Evolutionary conservation across 1,140 invertebrate species (phyloP).

Genomic region (Tetragnatha versicolor): DNA sequence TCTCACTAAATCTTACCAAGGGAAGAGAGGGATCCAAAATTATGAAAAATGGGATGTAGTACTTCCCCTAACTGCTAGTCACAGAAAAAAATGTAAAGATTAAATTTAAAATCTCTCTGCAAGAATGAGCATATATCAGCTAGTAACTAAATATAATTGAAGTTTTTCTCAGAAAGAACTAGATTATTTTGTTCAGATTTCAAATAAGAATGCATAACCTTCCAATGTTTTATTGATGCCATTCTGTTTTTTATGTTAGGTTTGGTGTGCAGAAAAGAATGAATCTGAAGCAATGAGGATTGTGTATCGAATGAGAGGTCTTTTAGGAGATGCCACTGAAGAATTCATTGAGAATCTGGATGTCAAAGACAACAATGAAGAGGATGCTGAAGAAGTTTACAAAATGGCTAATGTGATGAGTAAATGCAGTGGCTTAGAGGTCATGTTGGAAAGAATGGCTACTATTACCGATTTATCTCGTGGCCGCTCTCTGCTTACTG

Average conservation of each 20-base stretch:
- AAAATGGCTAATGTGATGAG: constrained; percentile 79
- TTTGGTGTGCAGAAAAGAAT: constrained; percentile 65
- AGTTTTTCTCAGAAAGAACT: too few relatives aligned
- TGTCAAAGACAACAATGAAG: constrained; percentile 84
- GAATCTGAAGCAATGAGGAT: constrained; percentile 92
- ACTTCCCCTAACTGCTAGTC: too few relatives aligned
- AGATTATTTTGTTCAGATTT: too few relatives aligned
- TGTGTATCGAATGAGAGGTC: constrained; percentile 96
- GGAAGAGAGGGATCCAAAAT: too few relatives aligned
- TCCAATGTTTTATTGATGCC: neutral
- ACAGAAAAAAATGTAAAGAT: too few relatives aligned
- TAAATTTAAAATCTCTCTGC: too few relatives aligned
- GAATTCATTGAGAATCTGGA: constrained; percentile 96
- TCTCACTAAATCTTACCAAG: too few relatives aligned
- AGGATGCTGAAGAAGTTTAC: constrained; percentile 94
- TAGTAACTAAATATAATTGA: too few relatives aligned
- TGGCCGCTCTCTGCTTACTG: constrained; percentile 80
- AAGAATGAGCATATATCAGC: too few relatives aligned
- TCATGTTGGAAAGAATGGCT: constrained; percentile 71
- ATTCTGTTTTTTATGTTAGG: constrained; percentile 60
- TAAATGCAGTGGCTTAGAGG: constrained; percentile 85
- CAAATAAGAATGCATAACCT: too few relatives aligned
- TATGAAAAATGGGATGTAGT: too few relatives aligned
- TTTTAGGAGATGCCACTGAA: constrained; percentile 96
- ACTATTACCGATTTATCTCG: constrained; percentile 75